Percentiles rank a stretch among this genome's conserved stretches.
phyloP scores from a whole-genome alignment of 2,888 invertebrate genomes.

The Chymomyza fuscimana region DNA sequence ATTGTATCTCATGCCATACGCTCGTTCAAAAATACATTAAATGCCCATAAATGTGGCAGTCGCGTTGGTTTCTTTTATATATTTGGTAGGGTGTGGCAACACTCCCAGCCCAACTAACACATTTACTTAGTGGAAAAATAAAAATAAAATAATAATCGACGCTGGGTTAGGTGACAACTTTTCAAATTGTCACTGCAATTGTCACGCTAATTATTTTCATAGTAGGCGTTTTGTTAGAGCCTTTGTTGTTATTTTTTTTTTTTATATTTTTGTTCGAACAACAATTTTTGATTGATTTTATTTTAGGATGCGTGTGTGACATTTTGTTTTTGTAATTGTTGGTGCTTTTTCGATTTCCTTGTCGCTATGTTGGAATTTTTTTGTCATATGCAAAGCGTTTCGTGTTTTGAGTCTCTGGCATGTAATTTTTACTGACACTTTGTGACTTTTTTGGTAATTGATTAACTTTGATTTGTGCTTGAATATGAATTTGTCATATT shows the following conservation, averaged over 20 bases:
- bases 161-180: conserved; percentile 57
- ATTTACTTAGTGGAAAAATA: conserved; percentile 26
- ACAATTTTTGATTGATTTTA: conserved; percentile 1
- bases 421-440: conserved; percentile 48
- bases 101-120: not conserved
- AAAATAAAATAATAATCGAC: conserved; percentile 54
- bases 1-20: not conserved
- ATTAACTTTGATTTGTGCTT: conserved; percentile 59
- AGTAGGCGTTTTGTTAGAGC: conserved; percentile 34
- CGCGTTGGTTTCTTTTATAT: not conserved
- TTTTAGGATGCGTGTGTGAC: not conserved
- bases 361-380: not conserved
- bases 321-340: not conserved
- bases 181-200: conserved; percentile 57
- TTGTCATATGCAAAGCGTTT: conserved; percentile 15
- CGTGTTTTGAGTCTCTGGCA: conserved; percentile 27
- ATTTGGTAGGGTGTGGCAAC: not conserved
- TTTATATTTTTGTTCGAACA: not conserved
- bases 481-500: not conserved
- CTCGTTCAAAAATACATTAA: conserved; percentile 4
- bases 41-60: not conserved
- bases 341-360: not conserved
- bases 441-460: conserved; percentile 59
- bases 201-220: conserved; percentile 65
- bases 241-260: not conserved